Evolutionary conservation across 2,113 vertebrate genomes (phyloP).

Genomic region (Corythornis madagascariensis): DNA sequence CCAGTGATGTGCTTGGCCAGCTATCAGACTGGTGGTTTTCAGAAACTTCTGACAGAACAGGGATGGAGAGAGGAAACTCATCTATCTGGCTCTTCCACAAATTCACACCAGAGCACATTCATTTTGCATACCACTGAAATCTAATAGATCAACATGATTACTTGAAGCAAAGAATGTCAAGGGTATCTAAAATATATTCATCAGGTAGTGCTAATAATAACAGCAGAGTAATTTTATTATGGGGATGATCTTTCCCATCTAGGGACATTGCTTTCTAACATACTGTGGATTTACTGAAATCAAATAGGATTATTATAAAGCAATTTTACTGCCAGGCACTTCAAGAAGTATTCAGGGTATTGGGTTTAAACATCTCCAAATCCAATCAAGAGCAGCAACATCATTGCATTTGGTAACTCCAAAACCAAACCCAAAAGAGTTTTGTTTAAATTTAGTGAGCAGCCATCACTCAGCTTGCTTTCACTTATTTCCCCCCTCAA

Average conservation of each 20-base stretch:
- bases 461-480: not conserved
- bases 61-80: not conserved
- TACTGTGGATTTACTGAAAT: not conserved
- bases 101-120: not conserved
- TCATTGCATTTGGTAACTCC: not conserved
- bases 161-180: not conserved
- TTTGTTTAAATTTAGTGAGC: not conserved
- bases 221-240: not conserved
- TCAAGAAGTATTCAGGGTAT: not conserved
- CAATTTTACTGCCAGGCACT: not conserved
- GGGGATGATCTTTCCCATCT: not conserved
- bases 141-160: not conserved
- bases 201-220: too few relatives aligned
- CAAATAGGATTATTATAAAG: not conserved
- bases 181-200: not conserved
- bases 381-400: not conserved
- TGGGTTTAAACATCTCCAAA: not conserved
- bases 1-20: not conserved
- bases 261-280: not conserved
- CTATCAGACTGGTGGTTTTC: not conserved
- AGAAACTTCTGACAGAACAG: not conserved
- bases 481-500: not conserved
- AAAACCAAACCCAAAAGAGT: not conserved
- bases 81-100: not conserved
- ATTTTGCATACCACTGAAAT: not conserved